Percentiles rank a stretch among this genome's conserved stretches.
Evolutionary conservation across 2,888 invertebrate genomes (phyloP).

Genomic region (Drosophila recens): DNA sequence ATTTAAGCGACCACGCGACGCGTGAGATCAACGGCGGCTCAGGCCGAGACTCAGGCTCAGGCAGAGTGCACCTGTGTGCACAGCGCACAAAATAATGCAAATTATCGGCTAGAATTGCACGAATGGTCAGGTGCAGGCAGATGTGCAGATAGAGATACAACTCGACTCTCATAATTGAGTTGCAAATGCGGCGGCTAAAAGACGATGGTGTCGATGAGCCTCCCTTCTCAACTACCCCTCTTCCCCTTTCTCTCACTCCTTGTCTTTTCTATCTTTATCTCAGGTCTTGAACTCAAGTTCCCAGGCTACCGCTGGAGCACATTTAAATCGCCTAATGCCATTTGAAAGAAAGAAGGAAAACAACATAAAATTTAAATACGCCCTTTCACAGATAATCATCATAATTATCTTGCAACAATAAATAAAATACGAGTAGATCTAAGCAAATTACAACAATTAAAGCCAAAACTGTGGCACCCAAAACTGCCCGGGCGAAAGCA

Average conservation of each 20-base stretch:
- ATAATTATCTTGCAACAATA: conserved; percentile 75
- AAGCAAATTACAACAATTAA: conserved; percentile 78
- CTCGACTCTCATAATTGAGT: conserved; percentile 72
- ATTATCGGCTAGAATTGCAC: conserved; percentile 76
- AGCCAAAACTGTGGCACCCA: conserved; percentile 48
- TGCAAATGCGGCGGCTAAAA: conserved; percentile 59
- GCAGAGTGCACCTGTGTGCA: conserved; percentile 69
- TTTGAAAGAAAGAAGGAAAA: conserved; percentile 29
- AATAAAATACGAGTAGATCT: conserved; percentile 66
- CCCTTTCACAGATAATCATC: conserved; percentile 77
- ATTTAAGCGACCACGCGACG: conserved; percentile 61
- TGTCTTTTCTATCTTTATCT: conserved; percentile 3
- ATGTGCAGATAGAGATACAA: conserved; percentile 45
- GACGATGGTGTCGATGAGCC: conserved; percentile 37
- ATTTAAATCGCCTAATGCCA: conserved; percentile 48
- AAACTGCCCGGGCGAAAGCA: conserved; percentile 58
- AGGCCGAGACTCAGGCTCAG: background rate
- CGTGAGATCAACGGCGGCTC: conserved; percentile 62
- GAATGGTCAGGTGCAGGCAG: conserved; percentile 70
- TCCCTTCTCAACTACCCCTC: background rate
- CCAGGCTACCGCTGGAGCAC: conserved; percentile 57
- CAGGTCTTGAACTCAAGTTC: conserved; percentile 53
- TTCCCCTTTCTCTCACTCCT: too few species aligned
- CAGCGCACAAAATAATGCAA: conserved; percentile 70
- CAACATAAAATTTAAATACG: conserved; percentile 57